Base-by-base conservation (phyloP, 2,113 vertebrate species). In the Tragelaphus scriptus region DNA sequence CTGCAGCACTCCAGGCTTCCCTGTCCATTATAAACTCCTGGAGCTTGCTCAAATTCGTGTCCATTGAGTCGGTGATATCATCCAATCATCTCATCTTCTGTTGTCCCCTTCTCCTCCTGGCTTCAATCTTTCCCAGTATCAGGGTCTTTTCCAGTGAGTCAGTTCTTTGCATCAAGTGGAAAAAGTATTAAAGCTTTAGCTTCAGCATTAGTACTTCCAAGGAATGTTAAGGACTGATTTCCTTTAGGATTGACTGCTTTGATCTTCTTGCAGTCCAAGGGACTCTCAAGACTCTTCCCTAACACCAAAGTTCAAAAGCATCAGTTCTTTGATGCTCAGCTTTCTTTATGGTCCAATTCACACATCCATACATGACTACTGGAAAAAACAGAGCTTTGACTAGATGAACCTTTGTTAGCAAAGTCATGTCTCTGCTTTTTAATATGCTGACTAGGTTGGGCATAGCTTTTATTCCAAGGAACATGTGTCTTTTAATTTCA, bases 371-470 rank as follows among this genome's bases (percentile, higher is more conserved):
- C 16, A n/a, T n/a, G 63, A 19, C 63, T 5, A n/a, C 32, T 68
- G 8, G 63, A 68, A 68, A 68, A n/a, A 68, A 3, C 32, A 68
- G 19, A 68, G 32, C 16, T 68, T n/a, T 68, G 63, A 19, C 63
- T 68, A n/a, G 32, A 68, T 0, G 0, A 16, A 68, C 32, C 7
- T n/a, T n/a, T 68, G 7, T 10, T 68, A 9, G 32, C 7, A 68
- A 68, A 10, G 16, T n/a, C 10, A 68, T 68, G 7, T n/a, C 32
- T 68, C 63, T 68, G 32, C 16, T n/a, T 68, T 68, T 68, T 68
- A n/a, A 68, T 68, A n/a, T 68, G 32, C 1, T n/a, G 16, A 10
- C 32, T n/a, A 68, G 63, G 2, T 68, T 68, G 63, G 63, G n/a
- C 32, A 68, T 68, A 68, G 7, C 16, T 68, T 68, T 68, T n/a